These are phyloP conservation scores for Rhipidura dahli DNA, from an alignment of 2,113 vertebrate species.

Conservation along the genomic window DNA sequence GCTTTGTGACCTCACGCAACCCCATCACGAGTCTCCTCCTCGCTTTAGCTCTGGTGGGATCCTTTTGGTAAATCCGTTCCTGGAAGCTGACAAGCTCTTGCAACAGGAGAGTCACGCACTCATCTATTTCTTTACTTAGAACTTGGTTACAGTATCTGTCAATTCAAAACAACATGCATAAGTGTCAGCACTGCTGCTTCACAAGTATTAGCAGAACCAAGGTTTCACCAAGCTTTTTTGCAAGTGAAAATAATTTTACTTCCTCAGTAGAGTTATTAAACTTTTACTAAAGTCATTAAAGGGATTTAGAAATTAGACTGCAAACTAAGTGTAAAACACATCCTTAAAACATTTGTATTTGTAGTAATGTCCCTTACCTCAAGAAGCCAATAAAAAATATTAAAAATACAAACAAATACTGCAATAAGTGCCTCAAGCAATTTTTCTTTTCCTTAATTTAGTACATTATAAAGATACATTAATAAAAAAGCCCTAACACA, in stretches of 20 bases:
- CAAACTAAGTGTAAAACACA: background rate
- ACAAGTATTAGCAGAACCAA: background rate
- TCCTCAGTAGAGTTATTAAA: background rate
- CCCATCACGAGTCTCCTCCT: conserved; percentile 96
- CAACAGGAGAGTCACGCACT: conserved; percentile 91
- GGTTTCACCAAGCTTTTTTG: background rate
- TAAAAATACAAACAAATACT: background rate
- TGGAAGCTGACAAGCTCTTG: conserved; percentile 98
- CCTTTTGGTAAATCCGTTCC: conserved; percentile 93
- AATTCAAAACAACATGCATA: background rate
- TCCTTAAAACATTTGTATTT: background rate
- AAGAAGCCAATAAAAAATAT: background rate
- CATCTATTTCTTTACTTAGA: conserved; percentile 97
- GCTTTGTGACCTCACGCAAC: conserved; percentile 94
- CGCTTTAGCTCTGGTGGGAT: conserved; percentile 91
- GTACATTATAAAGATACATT: background rate
- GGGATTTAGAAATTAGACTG: background rate
- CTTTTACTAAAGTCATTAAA: background rate
- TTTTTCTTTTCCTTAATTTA: background rate
- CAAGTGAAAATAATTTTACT: background rate
- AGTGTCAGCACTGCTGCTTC: background rate
- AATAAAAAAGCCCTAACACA: background rate
- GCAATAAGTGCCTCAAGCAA: background rate
- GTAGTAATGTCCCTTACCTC: background rate
- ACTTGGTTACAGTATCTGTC: conserved; percentile 97